Percentiles rank a stretch among this genome's conserved stretches.
Evolutionary conservation across 1,140 invertebrate genomes (phyloP).

Genomic region (Drosophila serrata): DNA sequence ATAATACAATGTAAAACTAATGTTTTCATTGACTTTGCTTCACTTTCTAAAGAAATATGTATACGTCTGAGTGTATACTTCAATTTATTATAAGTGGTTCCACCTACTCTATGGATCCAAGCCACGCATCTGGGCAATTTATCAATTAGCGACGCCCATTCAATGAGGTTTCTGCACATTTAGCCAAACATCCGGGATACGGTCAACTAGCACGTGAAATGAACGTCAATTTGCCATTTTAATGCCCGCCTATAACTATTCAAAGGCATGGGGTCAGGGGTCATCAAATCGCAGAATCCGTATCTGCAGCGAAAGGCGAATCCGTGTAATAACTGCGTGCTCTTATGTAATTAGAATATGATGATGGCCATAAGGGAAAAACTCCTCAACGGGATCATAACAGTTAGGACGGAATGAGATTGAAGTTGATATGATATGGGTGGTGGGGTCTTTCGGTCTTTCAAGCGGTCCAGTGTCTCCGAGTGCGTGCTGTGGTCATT

Average conservation of each 20-base stretch:
- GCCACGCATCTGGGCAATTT: conserved; percentile 73
- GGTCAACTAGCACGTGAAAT: conserved; percentile 70
- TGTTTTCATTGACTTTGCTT: not conserved
- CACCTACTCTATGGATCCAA: conserved; percentile 21
- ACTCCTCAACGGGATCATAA: conserved; percentile 64
- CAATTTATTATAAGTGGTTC: conserved; percentile 28
- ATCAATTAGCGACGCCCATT: conserved; percentile 81
- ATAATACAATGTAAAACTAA: not conserved
- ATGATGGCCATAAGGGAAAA: conserved; percentile 55
- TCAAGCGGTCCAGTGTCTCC: conserved; percentile 22
- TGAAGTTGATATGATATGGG: conserved; percentile 49
- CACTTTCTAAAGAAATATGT: not conserved
- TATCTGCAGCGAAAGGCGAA: conserved; percentile 35
- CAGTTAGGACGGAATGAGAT: conserved; percentile 68
- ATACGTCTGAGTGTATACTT: not conserved
- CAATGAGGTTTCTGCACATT: conserved; percentile 51
- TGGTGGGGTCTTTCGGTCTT: not conserved
- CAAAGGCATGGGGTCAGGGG: conserved; percentile 39
- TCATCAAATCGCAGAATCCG: conserved; percentile 61
- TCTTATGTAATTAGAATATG: conserved; percentile 80
- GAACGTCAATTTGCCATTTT: conserved; percentile 74
- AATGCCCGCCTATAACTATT: conserved; percentile 60
- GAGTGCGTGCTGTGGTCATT: conserved; percentile 77
- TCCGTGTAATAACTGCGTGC: conserved; percentile 76
- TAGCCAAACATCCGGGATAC: conserved; percentile 46